Evolutionary conservation across 30 jellyfish, hydroid and myxozoan genomes (phyloP).

Genomic region (Hydractinia echinata): DNA sequence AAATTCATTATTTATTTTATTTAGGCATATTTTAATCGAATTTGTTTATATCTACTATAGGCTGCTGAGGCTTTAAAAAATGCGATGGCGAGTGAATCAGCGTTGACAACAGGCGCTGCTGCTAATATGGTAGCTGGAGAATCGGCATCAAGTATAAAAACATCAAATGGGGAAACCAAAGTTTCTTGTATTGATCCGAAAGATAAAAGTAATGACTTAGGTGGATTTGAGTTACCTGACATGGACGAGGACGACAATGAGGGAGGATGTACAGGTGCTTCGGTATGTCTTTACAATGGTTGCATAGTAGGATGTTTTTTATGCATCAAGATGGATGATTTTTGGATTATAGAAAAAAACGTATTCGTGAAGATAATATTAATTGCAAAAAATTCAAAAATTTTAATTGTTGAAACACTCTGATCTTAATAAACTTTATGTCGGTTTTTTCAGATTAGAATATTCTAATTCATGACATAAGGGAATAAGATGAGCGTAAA

Average conservation of each 20-base stretch:
- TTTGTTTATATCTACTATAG: not conserved
- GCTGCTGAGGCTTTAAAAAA: slow-evolving; percentile 42
- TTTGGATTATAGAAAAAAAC: no score
- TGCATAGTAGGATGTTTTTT: no score
- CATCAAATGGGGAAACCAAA: slow-evolving; percentile 37
- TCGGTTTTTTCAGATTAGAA: no score
- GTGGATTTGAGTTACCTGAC: slow-evolving; percentile 14
- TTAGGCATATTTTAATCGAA: not conserved
- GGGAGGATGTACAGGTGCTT: slow-evolving; percentile 12
- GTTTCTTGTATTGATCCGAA: slow-evolving; percentile 9
- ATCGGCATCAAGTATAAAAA: slow-evolving; percentile 18
- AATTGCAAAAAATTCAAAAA: not conserved
- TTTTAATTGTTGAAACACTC: no score
- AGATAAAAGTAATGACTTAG: not conserved
- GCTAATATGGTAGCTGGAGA: slow-evolving; percentile 74
- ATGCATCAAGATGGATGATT: no score
- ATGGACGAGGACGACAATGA: not conserved
- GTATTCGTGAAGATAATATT: not conserved
- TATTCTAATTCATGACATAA: no score
- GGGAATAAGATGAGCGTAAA: not conserved
- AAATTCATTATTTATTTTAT: not conserved
- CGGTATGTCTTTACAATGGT: not conserved
- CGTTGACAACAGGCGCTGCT: slow-evolving; percentile 43
- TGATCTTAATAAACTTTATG: no score
- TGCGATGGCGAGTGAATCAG: slow-evolving; percentile 17